Conservation (phyloP, 2,888 invertebrate species). For the Lomographa bimaculata region DNA sequence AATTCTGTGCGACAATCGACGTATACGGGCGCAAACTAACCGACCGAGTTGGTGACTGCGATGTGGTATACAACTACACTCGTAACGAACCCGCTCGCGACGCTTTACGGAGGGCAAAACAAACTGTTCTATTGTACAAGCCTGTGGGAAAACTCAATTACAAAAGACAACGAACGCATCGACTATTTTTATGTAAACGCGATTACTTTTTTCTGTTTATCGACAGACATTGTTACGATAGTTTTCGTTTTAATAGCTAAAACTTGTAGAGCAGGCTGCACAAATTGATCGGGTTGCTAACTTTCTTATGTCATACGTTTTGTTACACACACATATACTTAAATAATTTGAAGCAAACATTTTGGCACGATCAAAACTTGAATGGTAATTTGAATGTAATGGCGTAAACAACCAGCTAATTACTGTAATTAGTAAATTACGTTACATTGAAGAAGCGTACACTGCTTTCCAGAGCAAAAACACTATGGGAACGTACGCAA, state of each 20-base stretch:
- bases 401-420: slow-evolving; percentile 6
- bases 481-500: slow-evolving; percentile 57
- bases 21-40: slow-evolving; percentile 59
- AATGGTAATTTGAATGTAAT: slow-evolving; percentile 10
- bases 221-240: slow-evolving; percentile 28
- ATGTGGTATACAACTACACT: slow-evolving; percentile 37
- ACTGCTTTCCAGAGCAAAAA: slow-evolving; percentile 59
- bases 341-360: slow-evolving; percentile 2
- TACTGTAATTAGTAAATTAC: slow-evolving; percentile 20
- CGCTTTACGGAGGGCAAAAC: slow-evolving; percentile 64
- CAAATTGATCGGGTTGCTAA: slow-evolving; percentile 5
- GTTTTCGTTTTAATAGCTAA: slow-evolving; percentile 17
- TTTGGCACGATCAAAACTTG: slow-evolving; percentile 7
- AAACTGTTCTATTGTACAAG: slow-evolving; percentile 67
- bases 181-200: slow-evolving; percentile 41
- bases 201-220: slow-evolving; percentile 30
- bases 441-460: slow-evolving; percentile 22
- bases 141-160: slow-evolving; percentile 72
- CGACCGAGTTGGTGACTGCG: slow-evolving; percentile 59
- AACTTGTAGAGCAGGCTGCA: slow-evolving; percentile 10
- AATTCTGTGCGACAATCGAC: slow-evolving; percentile 41
- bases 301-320: slow-evolving; percentile 12
- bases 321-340: slow-evolving; percentile 5
- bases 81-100: slow-evolving; percentile 48
- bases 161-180: slow-evolving; percentile 61